These are phyloP conservation scores for Pimpla rufipes DNA, from an alignment of 2,888 invertebrate genomes.

Conservation along the genomic window DNA sequence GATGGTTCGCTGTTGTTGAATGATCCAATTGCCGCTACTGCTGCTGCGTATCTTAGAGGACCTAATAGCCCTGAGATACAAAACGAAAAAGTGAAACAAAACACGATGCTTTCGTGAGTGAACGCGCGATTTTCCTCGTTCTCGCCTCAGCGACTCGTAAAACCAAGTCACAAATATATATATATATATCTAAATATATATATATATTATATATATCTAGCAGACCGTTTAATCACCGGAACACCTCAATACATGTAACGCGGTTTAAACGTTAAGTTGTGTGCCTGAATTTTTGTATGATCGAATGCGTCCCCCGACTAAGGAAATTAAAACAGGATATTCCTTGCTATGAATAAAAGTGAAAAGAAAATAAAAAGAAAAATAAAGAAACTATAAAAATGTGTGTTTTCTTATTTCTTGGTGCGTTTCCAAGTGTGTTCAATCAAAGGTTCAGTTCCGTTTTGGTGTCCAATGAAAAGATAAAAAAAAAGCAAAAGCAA, in stretches of 20 bases:
- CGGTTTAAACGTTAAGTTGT: conserved; percentile 80
- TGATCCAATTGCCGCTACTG: conserved; percentile 27
- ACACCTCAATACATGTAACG: conserved; percentile 52
- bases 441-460: conserved; percentile 86
- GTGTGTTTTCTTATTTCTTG: conserved; percentile 86
- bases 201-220: conserved; percentile 4
- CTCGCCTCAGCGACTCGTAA: conserved; percentile 23
- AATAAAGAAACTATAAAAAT: conserved; percentile 74
- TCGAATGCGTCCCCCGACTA: conserved; percentile 78
- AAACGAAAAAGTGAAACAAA: background rate
- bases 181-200: background rate
- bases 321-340: conserved; percentile 78
- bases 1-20: conserved; percentile 58
- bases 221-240: conserved; percentile 29
- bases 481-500: conserved; percentile 54
- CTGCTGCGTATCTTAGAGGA: conserved; percentile 30
- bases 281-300: conserved; percentile 81
- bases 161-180: conserved; percentile 29
- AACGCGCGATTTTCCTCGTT: conserved; percentile 19
- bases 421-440: conserved; percentile 85
- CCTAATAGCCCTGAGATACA: background rate
- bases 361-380: conserved; percentile 69
- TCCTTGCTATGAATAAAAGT: conserved; percentile 78
- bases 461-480: conserved; percentile 87
- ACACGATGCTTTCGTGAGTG: conserved; percentile 5